Evolutionary conservation across 2,888 invertebrate species (phyloP).

Genomic region (Parascotia fuliginaria): DNA sequence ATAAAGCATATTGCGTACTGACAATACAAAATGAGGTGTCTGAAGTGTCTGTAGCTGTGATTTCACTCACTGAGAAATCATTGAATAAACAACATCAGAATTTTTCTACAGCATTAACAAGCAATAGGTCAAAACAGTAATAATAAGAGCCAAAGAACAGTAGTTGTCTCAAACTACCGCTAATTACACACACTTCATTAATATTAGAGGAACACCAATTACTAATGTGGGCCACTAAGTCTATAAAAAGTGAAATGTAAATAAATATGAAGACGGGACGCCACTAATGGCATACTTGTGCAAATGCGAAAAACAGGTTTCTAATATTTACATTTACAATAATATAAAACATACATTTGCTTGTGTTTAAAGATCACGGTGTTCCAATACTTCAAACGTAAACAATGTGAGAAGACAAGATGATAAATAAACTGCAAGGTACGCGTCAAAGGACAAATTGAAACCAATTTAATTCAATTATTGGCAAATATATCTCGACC

Average conservation of each 20-base stretch:
- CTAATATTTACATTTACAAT: conserved; percentile 16
- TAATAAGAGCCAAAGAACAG: neutral
- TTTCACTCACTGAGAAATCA: too few species aligned
- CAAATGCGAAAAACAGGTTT: conserved; percentile 20
- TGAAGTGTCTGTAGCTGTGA: too few species aligned
- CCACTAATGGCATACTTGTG: conserved; percentile 16
- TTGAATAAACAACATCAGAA: neutral
- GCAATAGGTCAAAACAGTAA: neutral
- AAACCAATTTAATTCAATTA: conserved; percentile 16
- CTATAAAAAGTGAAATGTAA: conserved; percentile 15
- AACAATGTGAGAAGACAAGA: conserved; percentile 15
- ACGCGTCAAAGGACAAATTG: conserved; percentile 8
- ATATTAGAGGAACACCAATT: conserved; percentile 1
- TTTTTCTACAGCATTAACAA: neutral
- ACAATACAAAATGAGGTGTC: too few species aligned
- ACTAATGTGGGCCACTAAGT: conserved; percentile 3
- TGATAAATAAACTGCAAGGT: neutral
- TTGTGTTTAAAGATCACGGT: conserved; percentile 28
- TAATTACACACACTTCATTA: neutral
- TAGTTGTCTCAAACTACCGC: neutral
- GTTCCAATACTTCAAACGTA: conserved; percentile 18
- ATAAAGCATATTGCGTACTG: too few species aligned
- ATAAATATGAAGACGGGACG: conserved; percentile 12
- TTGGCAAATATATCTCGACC: conserved; percentile 5
- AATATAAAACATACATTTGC: conserved; percentile 21